These are phyloP conservation scores for Hycleus cichorii DNA, from an alignment of 1,140 invertebrate genomes.

Conservation along the genomic window DNA sequence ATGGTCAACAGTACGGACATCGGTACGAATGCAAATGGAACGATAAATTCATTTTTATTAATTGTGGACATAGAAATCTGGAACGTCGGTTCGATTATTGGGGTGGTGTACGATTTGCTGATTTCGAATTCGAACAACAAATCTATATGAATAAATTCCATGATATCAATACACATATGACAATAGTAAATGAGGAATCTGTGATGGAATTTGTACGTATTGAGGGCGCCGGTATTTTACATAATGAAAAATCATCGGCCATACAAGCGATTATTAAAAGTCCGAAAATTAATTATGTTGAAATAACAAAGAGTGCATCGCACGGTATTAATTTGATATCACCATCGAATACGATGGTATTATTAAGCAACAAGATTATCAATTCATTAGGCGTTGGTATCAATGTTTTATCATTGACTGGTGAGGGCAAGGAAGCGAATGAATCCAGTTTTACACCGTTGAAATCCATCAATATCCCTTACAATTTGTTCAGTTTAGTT, in stretches of 20 bases:
- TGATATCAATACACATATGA: conserved; percentile 68
- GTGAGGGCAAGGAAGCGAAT: conserved; percentile 82
- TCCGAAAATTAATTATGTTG: conserved; percentile 74
- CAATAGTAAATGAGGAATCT: conserved; percentile 60
- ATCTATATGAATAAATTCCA: conserved; percentile 75
- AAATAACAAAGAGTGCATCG: conserved; percentile 75
- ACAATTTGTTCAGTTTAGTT: conserved; percentile 89
- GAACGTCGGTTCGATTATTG: conserved; percentile 72
- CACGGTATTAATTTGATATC: conserved; percentile 91
- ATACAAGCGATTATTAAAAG: conserved; percentile 82
- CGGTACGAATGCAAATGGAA: conserved; percentile 80
- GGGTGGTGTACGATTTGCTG: conserved; percentile 92
- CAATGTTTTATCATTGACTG: conserved; percentile 80
- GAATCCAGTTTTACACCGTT: conserved; percentile 81
- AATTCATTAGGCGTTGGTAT: conserved; percentile 85
- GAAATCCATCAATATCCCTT: conserved; percentile 79
- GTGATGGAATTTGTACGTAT: conserved; percentile 79
- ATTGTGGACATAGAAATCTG: conserved; percentile 76
- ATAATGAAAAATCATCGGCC: conserved; percentile 90
- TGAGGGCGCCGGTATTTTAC: conserved; percentile 89
- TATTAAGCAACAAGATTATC: conserved; percentile 64
- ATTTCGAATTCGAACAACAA: conserved; percentile 81
- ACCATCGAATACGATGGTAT: conserved; percentile 68
- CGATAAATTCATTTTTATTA: conserved; percentile 87
- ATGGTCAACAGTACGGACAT: conserved; percentile 81